Conservation (phyloP, 2,888 invertebrate species). For the Rhimphoctona megacephalus region DNA sequence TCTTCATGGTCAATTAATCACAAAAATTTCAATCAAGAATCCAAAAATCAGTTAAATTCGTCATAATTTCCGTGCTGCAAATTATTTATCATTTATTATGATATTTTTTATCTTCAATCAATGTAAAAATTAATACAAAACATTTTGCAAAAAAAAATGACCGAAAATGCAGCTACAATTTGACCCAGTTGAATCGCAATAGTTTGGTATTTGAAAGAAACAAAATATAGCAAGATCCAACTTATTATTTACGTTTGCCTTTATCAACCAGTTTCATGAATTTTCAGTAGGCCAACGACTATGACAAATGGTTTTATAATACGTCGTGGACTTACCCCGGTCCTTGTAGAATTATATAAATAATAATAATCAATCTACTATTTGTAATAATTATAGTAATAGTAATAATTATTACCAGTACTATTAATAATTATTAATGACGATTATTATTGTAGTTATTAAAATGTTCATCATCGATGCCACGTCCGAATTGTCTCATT, state of each 20-base stretch:
- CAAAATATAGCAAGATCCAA: background rate
- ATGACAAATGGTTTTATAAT: background rate
- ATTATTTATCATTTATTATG: no score
- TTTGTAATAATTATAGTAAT: no score
- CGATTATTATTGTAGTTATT: constrained; percentile 9
- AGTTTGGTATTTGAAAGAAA: background rate
- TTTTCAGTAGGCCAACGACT: background rate
- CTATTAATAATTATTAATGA: background rate
- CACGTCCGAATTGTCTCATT: background rate
- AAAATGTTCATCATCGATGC: constrained; percentile 15
- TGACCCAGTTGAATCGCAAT: background rate
- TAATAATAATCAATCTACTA: background rate
- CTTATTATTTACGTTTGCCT: background rate
- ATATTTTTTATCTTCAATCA: no score
- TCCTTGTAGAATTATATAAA: background rate
- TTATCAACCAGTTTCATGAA: background rate
- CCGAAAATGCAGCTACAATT: background rate
- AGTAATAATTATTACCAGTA: no score
- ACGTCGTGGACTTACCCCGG: background rate
- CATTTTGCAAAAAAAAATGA: background rate
- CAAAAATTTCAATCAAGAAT: background rate
- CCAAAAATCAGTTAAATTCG: background rate
- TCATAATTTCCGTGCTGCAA: no score
- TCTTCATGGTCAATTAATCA: background rate
- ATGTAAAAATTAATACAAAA: no score